A percentile compares a stretch with the other conserved stretches of the same genome.
These are phyloP conservation scores for Varanus komodoensis DNA, from an alignment of 2,113 vertebrate genomes.

Conservation along the genomic window DNA sequence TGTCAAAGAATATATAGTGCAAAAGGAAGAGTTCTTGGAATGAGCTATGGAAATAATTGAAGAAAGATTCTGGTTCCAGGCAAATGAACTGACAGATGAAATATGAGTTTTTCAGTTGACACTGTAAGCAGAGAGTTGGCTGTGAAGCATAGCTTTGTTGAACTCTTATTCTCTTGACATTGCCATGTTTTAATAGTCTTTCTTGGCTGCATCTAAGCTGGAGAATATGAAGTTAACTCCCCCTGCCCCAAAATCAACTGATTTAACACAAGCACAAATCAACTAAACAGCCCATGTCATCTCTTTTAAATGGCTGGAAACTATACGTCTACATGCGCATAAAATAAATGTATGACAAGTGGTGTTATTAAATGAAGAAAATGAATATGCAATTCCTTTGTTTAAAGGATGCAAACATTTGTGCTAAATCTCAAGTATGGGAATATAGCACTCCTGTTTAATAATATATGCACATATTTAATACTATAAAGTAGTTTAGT, in stretches of 20 bases:
- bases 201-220: not conserved
- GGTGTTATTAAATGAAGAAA: not conserved
- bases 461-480: conserved; percentile 37
- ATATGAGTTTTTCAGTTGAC: not conserved
- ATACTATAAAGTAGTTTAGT: conserved; percentile 26
- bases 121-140: not conserved
- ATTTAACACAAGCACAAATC: not conserved
- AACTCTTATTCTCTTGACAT: not conserved
- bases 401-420: not conserved
- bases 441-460: not conserved
- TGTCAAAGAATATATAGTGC: not conserved
- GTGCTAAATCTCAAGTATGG: not conserved
- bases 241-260: not conserved
- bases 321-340: too few relatives aligned
- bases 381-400: not conserved
- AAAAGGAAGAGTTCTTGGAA: not conserved
- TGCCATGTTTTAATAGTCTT: not conserved
- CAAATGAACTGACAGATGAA: not conserved
- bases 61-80: not conserved
- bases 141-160: not conserved
- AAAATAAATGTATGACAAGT: not conserved
- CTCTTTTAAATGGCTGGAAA: not conserved
- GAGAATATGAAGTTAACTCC: not conserved
- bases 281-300: not conserved
- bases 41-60: not conserved